These are phyloP conservation scores for Cichladusa arquata DNA, from an alignment of 2,113 vertebrate genomes.

Conservation along the genomic window DNA sequence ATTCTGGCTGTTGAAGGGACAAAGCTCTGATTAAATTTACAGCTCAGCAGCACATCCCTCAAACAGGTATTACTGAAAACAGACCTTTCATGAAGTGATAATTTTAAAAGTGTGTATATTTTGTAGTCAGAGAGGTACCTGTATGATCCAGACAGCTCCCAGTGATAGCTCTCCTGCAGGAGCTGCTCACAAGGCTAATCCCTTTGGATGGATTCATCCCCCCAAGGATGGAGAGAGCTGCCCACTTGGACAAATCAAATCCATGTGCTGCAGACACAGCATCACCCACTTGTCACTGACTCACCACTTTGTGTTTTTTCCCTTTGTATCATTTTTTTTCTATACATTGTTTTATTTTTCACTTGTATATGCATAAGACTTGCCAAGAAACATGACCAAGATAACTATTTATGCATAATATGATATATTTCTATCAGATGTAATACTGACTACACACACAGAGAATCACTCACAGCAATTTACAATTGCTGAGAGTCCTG, in stretches of 20 bases:
- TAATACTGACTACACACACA: not conserved
- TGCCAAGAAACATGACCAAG: not conserved
- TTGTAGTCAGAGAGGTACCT: not conserved
- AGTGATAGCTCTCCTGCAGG: fast-evolving
- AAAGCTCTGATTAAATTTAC: not conserved
- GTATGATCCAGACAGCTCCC: not conserved
- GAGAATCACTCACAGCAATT: not conserved
- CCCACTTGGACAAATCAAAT: not conserved
- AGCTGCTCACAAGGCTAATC: not conserved
- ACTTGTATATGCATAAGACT: not conserved
- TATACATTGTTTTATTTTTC: not conserved
- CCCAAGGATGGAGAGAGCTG: no score
- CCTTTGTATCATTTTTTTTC: not conserved
- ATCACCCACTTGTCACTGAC: not conserved
- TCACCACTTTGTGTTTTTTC: not conserved
- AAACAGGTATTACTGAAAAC: not conserved
- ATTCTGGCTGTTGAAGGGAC: not conserved
- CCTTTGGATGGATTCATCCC: not conserved
- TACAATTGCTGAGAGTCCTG: not conserved
- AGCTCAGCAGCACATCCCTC: not conserved
- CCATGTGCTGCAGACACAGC: not conserved
- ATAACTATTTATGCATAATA: not conserved
- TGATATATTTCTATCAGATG: not conserved
- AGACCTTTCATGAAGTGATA: not conserved
- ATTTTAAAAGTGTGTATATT: fast-evolving